phyloP scores from a whole-genome alignment of 23 tunicate species.

The Ascidia mentula region DNA sequence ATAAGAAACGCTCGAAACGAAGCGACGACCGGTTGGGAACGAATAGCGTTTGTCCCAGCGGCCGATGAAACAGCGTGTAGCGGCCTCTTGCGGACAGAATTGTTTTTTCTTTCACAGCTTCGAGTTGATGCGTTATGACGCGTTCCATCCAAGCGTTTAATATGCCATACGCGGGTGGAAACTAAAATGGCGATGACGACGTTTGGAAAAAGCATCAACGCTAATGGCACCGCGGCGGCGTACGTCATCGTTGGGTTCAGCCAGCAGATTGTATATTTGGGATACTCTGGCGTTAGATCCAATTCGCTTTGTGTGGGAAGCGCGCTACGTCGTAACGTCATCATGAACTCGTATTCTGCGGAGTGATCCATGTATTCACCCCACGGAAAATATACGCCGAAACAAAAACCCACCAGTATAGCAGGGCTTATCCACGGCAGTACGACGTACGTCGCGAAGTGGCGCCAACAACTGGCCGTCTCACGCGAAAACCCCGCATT shows the following conservation, averaged over 20 bases:
- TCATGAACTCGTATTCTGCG: conserved; percentile 9
- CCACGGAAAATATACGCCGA: conserved; percentile 19
- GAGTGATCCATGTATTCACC: conserved; percentile 38
- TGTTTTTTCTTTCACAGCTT: background rate
- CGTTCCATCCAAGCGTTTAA: background rate
- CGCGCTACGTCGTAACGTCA: background rate
- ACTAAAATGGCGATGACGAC: conserved; percentile 18
- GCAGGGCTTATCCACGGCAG: conserved; percentile 33
- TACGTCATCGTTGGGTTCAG: conserved; percentile 33
- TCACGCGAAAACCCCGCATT: background rate
- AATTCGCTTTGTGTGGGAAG: background rate
- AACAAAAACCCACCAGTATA: conserved; percentile 23
- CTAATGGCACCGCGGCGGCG: conserved; percentile 36
- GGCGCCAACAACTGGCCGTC: background rate
- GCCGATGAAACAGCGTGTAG: conserved; percentile 10
- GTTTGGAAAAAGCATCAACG: conserved; percentile 22
- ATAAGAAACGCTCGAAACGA: conserved; percentile 35
- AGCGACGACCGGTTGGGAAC: conserved; percentile 15
- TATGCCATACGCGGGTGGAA: conserved; percentile 22
- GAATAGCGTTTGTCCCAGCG: background rate
- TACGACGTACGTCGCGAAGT: background rate
- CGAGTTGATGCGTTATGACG: background rate
- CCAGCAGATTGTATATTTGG: conserved; percentile 47
- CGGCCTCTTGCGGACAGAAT: conserved; percentile 4
- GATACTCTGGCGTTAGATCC: background rate